A percentile compares a stretch with the other conserved stretches of the same genome.
Conservation (phyloP, 2,888 invertebrate genomes). For the Gerosis bhagava region DNA sequence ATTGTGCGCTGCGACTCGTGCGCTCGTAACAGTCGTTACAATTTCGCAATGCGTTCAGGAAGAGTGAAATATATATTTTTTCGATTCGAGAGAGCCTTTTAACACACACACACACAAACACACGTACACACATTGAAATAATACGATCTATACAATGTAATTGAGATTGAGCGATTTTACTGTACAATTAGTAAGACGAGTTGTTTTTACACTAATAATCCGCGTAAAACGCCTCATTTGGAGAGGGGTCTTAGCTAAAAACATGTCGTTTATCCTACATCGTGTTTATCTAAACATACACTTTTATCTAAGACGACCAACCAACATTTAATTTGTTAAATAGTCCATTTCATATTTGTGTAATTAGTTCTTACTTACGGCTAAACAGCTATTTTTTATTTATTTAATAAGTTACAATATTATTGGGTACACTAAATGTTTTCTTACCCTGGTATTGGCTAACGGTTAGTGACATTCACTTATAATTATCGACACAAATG, state of each 20-base stretch:
- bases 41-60: no score
- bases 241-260: constrained; percentile 5
- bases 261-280: constrained; percentile 9
- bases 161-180: no score
- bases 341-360: no score
- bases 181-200: background rate
- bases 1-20: no score
- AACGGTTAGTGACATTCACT: constrained; percentile 13
- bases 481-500: constrained; percentile 10
- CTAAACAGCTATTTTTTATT: no score
- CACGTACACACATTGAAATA: no score
- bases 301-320: constrained; percentile 6
- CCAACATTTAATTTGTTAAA: constrained; percentile 6
- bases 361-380: no score
- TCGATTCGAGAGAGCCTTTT: no score
- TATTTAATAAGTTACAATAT: constrained; percentile 5
- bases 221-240: constrained; percentile 1
- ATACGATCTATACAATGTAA: no score
- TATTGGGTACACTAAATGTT: constrained; percentile 10
- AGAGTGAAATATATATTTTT: no score
- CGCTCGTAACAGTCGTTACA: no score
- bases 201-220: background rate
- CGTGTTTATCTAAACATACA: constrained; percentile 11
- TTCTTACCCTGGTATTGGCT: constrained; percentile 22
- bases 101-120: no score